phyloP scores from a whole-genome alignment of 2,113 vertebrate genomes.

The Psephotus haematonotus region DNA sequence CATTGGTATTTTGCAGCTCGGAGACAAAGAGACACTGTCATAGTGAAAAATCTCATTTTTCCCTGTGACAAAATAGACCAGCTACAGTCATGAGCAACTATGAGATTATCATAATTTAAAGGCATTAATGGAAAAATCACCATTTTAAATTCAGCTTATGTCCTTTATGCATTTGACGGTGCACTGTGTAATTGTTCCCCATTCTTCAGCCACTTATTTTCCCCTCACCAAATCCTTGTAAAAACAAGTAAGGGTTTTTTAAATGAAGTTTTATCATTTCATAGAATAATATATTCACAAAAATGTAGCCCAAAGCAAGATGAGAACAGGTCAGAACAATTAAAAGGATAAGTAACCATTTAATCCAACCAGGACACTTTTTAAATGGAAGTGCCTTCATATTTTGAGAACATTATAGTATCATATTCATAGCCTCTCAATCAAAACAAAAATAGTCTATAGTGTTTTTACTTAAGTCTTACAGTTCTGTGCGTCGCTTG shows the following conservation, averaged over 20 bases:
- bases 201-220: not conserved
- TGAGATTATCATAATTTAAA: constrained; percentile 6
- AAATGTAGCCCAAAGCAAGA: not conserved
- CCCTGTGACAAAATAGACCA: not conserved
- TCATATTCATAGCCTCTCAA: not conserved
- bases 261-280: not conserved
- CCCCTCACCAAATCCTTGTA: not conserved
- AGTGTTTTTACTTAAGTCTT: not conserved
- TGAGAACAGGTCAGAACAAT: not conserved
- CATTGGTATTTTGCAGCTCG: constrained; percentile 2
- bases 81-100: not conserved
- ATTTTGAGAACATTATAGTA: not conserved
- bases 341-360: not conserved
- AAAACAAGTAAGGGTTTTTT: not conserved
- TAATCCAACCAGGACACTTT: not conserved
- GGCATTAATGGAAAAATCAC: not conserved
- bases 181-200: not conserved
- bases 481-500: not conserved
- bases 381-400: not conserved
- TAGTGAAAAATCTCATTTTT: not conserved
- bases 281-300: not conserved
- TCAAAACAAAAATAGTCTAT: not conserved
- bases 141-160: constrained; percentile 18
- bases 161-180: not conserved
- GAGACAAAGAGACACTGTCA: constrained; percentile 2